These are phyloP conservation scores for Clusia tigrina DNA, from an alignment of 2,888 invertebrate species.

Conservation along the genomic window DNA sequence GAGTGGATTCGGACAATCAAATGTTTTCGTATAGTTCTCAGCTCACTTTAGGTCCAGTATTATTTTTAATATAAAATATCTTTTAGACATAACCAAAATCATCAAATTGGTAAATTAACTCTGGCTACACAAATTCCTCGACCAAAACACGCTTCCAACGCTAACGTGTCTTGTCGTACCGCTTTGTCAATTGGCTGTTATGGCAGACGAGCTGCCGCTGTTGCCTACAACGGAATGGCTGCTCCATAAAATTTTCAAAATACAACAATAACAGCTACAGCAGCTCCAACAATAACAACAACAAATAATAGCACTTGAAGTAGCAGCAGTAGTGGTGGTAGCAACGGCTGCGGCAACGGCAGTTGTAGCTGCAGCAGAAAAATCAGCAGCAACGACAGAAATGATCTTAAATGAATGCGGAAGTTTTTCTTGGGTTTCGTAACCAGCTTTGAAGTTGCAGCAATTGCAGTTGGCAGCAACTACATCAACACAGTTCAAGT, in stretches of 20 bases:
- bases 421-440: conserved; percentile 64
- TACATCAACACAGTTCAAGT: conserved; percentile 22
- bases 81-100: background rate
- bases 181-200: conserved; percentile 25
- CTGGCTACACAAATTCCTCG: too few relatives aligned
- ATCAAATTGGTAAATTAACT: background rate
- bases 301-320: conserved; percentile 33
- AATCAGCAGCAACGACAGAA: conserved; percentile 54
- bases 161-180: background rate
- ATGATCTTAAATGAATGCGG: conserved; percentile 65
- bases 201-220: conserved; percentile 31
- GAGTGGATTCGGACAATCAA: too few relatives aligned
- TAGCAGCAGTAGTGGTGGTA: conserved; percentile 28
- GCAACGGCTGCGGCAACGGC: conserved; percentile 39
- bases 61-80: too few relatives aligned
- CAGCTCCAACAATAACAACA: conserved; percentile 49
- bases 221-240: conserved; percentile 1
- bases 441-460: conserved; percentile 51
- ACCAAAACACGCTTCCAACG: background rate
- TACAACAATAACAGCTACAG: conserved; percentile 34
- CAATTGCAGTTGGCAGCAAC: conserved; percentile 28
- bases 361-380: conserved; percentile 32
- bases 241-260: conserved; percentile 22
- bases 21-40: too few relatives aligned
- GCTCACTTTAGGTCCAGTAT: too few relatives aligned